Percentiles rank a stretch among this genome's conserved stretches.
These are phyloP conservation scores for Bombus pyrosoma DNA, from an alignment of 1,140 invertebrate species.

Conservation along the genomic window DNA sequence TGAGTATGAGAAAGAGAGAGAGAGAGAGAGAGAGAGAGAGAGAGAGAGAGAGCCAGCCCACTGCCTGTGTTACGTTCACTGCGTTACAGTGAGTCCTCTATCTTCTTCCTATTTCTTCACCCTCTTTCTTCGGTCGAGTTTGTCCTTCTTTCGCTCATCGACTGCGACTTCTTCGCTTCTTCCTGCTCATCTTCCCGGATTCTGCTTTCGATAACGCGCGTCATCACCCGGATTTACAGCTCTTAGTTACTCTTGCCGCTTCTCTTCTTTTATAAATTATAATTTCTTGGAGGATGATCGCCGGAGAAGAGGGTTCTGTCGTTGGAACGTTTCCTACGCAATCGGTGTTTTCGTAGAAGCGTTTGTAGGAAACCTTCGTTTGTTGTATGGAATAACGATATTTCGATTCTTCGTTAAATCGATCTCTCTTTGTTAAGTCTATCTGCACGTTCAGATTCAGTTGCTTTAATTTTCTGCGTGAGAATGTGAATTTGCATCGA, in stretches of 20 bases:
- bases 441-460: too few relatives aligned
- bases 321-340: not conserved
- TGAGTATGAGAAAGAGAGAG: not conserved
- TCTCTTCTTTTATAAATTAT: not conserved
- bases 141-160: not conserved
- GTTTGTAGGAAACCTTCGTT: too few relatives aligned
- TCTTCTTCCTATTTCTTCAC: not conserved
- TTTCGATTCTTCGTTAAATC: too few relatives aligned
- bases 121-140: not conserved
- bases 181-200: not conserved
- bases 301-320: too few relatives aligned
- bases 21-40: too few relatives aligned
- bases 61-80: slow-evolving; percentile 13
- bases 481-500: too few relatives aligned
- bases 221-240: not conserved
- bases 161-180: slow-evolving; percentile 23
- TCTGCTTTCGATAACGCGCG: not conserved
- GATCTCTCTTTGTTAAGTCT: too few relatives aligned
- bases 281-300: not conserved
- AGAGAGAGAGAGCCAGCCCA: not conserved
- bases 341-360: too few relatives aligned
- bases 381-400: too few relatives aligned
- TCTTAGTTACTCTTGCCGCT: too few relatives aligned
- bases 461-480: too few relatives aligned
- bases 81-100: not conserved